Conservation (phyloP, 2,113 vertebrate genomes). For the Suncus etruscus region DNA sequence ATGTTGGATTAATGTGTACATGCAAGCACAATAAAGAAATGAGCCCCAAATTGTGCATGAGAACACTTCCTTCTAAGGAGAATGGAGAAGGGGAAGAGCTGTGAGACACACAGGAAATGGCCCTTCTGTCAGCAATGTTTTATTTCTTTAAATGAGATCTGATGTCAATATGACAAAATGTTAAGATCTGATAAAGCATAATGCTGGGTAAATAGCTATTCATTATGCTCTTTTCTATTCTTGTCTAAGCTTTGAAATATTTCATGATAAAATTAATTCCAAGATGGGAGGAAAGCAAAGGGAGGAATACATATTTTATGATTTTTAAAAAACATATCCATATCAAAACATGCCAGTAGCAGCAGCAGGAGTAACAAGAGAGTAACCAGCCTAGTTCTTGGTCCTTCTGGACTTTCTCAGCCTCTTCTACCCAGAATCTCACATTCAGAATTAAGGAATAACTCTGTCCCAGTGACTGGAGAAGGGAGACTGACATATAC, state of each 20-base stretch:
- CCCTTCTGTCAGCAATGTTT: constrained; percentile 55
- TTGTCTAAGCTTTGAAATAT: constrained; percentile 67
- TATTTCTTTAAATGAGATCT: constrained; percentile 67
- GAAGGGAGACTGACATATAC: not conserved
- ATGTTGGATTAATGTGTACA: constrained; percentile 45
- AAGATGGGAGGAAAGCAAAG: constrained; percentile 18
- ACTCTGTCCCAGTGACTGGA: not conserved
- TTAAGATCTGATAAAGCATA: constrained; percentile 66
- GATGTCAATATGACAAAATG: constrained; percentile 68
- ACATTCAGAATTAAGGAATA: not conserved
- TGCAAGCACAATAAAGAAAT: too few species aligned
- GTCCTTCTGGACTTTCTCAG: not conserved
- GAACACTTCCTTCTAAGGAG: constrained; percentile 49
- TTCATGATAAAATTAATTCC: constrained; percentile 61
- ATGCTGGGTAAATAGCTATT: constrained; percentile 69
- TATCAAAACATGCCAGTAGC: constrained; percentile 46
- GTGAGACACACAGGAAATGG: not conserved
- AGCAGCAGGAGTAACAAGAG: not conserved
- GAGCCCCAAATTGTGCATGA: too few species aligned
- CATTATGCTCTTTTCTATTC: constrained; percentile 66
- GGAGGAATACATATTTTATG: constrained; percentile 52
- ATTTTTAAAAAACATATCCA: not conserved
- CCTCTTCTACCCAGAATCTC: not conserved
- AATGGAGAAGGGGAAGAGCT: not conserved
- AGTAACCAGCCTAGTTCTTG: not conserved